Base-by-base conservation (phyloP, 2,113 vertebrate genomes). In the Oenanthe oenanthe region DNA sequence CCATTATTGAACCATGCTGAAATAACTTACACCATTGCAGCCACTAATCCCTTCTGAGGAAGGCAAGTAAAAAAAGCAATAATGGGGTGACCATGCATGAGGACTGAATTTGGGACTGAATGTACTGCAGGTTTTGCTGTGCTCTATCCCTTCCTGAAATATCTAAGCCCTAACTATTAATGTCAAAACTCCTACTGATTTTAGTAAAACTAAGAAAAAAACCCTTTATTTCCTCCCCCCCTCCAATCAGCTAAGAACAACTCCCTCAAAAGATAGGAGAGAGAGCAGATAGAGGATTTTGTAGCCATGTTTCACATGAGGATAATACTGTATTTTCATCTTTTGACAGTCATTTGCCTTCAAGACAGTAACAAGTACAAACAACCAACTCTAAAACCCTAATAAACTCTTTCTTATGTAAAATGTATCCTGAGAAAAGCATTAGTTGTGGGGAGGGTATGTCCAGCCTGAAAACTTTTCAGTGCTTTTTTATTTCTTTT, bases 11-110 rank as follows among this genome's bases (percentile, higher is more conserved):
- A 7, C 29, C 43, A 32, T 16, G 79, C 47, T 48, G 67, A 95
- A 96, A 96, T 94, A 96, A 76, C 88, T 82, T 74, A 76, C 68
- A 22, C 42, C 75, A 75, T 7, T 61, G 68, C 65, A 91, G 61
- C 16, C 60, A 67, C 67, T 85, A 90, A 93, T 94, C 87, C 89
- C 90, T 96, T 94, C 95, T 92, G 72, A 96, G 94, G 96, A 95
- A 71, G 78, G 48, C 67, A 66, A 91, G 70, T 53, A 76, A 85
- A 75, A 75, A 75, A 85, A 73, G 48, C 50, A 73, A 51, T 79
- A 92, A 85, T 42, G 71, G n/a, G 43, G 68, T 86, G 28, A 80
- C 56, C n/a, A 74, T 16, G 66, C 80, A 88, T 42, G 67, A 80
- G 28, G 42, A 34, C 51, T 90, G 58, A 26, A 24, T 88, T 79